Conservation (phyloP, 2,113 vertebrate species). For the Pterocles burchelli region DNA sequence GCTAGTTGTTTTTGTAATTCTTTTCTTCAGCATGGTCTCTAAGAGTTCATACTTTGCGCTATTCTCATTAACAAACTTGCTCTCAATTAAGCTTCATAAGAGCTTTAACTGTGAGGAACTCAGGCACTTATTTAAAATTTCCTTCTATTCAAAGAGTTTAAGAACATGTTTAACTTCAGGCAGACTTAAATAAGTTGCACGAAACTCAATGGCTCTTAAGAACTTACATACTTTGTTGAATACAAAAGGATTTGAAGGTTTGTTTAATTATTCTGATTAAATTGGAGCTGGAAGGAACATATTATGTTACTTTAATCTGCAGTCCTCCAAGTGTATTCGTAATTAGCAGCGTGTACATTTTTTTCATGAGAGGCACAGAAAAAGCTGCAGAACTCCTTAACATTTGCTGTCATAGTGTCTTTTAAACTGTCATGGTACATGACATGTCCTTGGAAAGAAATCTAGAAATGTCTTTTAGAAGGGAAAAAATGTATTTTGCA, state of each 20-base stretch:
- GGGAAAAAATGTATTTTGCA: background rate
- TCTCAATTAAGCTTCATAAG: background rate
- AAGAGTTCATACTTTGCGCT: rapidly evolving
- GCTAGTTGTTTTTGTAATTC: background rate
- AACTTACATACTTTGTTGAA: background rate
- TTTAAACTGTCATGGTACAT: background rate
- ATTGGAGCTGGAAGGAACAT: background rate
- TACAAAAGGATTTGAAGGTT: background rate
- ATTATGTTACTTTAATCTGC: background rate
- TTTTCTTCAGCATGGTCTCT: background rate
- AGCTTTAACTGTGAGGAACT: background rate
- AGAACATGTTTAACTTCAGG: background rate
- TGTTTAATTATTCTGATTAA: background rate
- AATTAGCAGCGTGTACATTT: background rate
- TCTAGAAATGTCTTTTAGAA: background rate
- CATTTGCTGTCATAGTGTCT: background rate
- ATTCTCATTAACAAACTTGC: background rate
- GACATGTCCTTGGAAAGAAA: background rate
- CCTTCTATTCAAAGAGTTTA: background rate
- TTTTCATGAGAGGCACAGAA: background rate
- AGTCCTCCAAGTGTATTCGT: background rate
- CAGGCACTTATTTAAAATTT: background rate
- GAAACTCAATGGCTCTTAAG: background rate
- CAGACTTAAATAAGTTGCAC: rapidly evolving
- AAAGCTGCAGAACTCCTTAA: background rate